phyloP scores from a whole-genome alignment of 2,888 invertebrate species.

The Stenichneumon culpator region DNA sequence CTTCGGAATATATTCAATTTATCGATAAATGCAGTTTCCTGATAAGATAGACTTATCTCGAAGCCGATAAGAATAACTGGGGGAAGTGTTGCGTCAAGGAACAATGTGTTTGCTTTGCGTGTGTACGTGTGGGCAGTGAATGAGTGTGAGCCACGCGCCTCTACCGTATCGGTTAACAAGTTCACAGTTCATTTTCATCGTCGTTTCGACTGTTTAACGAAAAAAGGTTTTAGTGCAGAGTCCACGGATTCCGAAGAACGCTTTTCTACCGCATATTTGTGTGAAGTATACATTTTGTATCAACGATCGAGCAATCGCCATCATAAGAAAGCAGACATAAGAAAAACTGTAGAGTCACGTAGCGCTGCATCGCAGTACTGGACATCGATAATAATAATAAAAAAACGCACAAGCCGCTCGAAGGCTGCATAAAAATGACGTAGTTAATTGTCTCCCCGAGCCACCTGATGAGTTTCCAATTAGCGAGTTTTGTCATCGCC shows the following conservation, averaged over 20 bases:
- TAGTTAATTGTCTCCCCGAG: conserved; percentile 15
- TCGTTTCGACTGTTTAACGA: not conserved
- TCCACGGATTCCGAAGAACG: not conserved
- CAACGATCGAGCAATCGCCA: conserved; percentile 6
- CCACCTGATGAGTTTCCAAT: conserved; percentile 55
- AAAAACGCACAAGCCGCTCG: too few species aligned
- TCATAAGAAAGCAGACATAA: not conserved
- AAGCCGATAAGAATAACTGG: conserved; percentile 28
- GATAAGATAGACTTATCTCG: not conserved
- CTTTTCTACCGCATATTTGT: not conserved
- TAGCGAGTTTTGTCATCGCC: not conserved
- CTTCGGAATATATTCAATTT: not conserved
- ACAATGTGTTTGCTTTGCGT: not conserved
- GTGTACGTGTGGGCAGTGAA: not conserved
- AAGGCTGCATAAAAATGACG: conserved; percentile 19
- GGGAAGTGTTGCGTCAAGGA: not conserved
- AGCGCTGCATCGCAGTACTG: not conserved
- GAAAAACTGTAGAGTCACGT: not conserved
- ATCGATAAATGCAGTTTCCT: not conserved
- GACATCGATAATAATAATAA: not conserved
- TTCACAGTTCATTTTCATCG: conserved; percentile 41
- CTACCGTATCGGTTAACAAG: not conserved
- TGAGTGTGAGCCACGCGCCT: not conserved
- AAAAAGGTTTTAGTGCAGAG: not conserved
- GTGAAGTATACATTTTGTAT: too few species aligned